Conservation (phyloP, 2,113 vertebrate species). For the Malurus alboscapulatus region DNA sequence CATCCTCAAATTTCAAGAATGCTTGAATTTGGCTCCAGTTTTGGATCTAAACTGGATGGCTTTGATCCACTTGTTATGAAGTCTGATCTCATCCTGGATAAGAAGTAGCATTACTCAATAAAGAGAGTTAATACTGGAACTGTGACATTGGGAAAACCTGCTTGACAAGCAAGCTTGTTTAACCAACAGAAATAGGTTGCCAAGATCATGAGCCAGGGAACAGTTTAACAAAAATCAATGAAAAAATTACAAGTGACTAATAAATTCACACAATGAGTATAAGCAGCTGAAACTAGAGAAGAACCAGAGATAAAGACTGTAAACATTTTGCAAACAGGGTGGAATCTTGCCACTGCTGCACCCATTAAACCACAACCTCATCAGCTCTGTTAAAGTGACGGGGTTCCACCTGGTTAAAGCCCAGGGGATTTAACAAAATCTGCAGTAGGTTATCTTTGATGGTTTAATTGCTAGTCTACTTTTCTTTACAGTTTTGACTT, state of each 20-base stretch:
- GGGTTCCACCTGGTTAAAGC: not conserved
- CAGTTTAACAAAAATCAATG: constrained; percentile 59
- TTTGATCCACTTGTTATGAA: constrained; percentile 51
- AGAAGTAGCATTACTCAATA: constrained; percentile 47
- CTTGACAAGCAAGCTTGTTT: constrained; percentile 51
- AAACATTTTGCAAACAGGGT: not conserved
- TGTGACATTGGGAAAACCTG: constrained; percentile 58
- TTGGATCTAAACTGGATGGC: constrained; percentile 29
- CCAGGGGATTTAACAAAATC: not conserved
- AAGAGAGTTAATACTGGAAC: constrained; percentile 40
- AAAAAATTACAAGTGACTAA: constrained; percentile 60
- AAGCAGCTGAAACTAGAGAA: constrained; percentile 36
- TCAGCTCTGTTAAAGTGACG: not conserved
- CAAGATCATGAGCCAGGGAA: constrained; percentile 47
- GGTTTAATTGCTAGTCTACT: constrained; percentile 8
- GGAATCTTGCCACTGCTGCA: not conserved
- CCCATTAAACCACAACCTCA: not conserved
- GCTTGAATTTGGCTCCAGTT: not conserved
- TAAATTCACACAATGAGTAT: constrained; percentile 39
- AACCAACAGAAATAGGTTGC: constrained; percentile 51
- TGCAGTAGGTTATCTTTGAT: not conserved
- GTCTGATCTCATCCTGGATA: constrained; percentile 63
- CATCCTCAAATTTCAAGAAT: constrained; percentile 31
- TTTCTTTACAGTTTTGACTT: not conserved
- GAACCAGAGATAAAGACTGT: not conserved